Percentiles rank a stretch among this genome's conserved stretches.
These are phyloP conservation scores for Carettochelys insculpta DNA, from an alignment of 2,113 vertebrate species.

Conservation along the genomic window DNA sequence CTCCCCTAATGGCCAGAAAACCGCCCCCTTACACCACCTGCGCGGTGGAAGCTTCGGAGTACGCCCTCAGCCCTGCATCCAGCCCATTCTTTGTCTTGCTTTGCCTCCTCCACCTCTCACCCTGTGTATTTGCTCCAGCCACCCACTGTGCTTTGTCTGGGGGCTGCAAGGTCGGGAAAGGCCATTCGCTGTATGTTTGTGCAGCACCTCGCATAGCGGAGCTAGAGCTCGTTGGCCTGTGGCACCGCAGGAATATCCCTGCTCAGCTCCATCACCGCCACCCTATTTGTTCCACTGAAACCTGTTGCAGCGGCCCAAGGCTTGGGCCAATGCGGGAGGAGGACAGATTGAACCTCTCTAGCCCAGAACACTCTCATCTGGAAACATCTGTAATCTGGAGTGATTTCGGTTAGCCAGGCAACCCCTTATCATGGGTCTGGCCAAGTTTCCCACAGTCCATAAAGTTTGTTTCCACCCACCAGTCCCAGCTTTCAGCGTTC, in stretches of 20 bases:
- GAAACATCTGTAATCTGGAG: too few species aligned
- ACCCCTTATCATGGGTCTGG: too few species aligned
- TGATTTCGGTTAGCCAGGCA: too few species aligned
- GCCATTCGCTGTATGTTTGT: not conserved
- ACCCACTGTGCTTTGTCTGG: too few species aligned
- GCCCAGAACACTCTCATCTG: too few species aligned
- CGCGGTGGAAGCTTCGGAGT: too few species aligned
- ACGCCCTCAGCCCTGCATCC: not conserved
- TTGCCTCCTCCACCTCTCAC: not conserved
- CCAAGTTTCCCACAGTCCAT: too few species aligned
- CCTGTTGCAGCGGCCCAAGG: not conserved
- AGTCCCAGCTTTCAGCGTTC: too few species aligned
- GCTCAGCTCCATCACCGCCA: not conserved
- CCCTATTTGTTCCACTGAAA: not conserved
- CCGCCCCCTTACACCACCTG: too few species aligned
- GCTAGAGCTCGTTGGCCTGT: not conserved
- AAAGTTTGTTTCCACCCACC: too few species aligned
- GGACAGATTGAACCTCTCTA: too few species aligned
- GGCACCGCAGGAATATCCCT: not conserved
- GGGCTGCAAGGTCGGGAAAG: not conserved
- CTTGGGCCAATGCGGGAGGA: not conserved
- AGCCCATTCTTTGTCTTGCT: not conserved
- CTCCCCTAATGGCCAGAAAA: not conserved
- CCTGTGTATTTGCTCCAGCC: not conserved
- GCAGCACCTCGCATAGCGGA: not conserved